phyloP scores from a whole-genome alignment of 1,140 invertebrate species.

The Calephelis virginiensis region DNA sequence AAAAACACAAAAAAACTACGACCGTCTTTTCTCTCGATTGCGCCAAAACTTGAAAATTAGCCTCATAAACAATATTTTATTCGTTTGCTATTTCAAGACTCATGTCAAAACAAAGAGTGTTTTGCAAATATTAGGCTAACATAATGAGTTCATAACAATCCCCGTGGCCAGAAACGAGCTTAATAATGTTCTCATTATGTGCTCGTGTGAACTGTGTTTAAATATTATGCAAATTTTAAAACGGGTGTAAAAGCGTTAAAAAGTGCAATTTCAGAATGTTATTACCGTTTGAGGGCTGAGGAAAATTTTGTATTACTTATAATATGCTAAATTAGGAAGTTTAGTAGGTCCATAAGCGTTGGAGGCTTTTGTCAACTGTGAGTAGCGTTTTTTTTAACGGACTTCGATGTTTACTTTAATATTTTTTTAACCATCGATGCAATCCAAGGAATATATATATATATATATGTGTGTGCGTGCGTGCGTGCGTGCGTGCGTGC shows the following conservation, averaged over 20 bases:
- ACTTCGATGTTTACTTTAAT: too few species aligned
- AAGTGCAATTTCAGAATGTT: not conserved
- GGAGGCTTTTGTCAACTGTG: too few species aligned
- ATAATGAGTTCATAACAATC: slow-evolving; percentile 12
- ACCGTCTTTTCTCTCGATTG: too few species aligned
- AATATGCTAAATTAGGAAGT: not conserved
- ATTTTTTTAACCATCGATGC: too few species aligned
- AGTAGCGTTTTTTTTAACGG: too few species aligned
- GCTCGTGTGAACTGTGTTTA: slow-evolving; percentile 8
- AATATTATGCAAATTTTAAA: slow-evolving; percentile 11
- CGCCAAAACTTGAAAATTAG: too few species aligned
- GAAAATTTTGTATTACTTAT: not conserved
- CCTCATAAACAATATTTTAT: not conserved
- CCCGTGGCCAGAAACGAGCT: not conserved
- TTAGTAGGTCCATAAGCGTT: too few species aligned
- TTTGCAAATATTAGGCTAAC: slow-evolving; percentile 8
- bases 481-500: too few species aligned
- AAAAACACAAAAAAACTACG: too few species aligned
- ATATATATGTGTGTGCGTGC: too few species aligned
- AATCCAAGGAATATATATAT: too few species aligned
- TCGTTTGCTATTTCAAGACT: not conserved
- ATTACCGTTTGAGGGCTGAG: not conserved
- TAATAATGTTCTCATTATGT: slow-evolving; percentile 3
- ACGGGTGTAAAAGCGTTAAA: slow-evolving; percentile 11
- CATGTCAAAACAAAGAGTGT: slow-evolving; percentile 3